Base-by-base conservation (phyloP, 1,140 invertebrate species). In the Zaprionus kolodkinae region DNA sequence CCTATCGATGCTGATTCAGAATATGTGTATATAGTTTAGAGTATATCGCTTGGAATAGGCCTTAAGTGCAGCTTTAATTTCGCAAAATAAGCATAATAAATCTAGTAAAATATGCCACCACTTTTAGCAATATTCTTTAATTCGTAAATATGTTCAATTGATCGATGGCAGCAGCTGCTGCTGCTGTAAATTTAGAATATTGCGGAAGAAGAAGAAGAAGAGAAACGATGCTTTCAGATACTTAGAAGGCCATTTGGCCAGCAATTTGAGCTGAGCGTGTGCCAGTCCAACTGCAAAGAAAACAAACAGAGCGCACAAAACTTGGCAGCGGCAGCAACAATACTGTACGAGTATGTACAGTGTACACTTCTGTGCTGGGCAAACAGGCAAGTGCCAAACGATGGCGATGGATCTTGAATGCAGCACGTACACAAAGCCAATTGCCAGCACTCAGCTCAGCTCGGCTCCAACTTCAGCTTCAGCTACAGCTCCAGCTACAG, bases 261-360 rank as follows among this genome's bases (percentile, higher is more conserved):
- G 57, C 60, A 70, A 75, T 70, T 70, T 43, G 68, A 38, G 55
- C 43, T 56, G 50, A 59, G 56, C 61, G 68, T 71, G 68, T 75
- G 64, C 65, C 55, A 13, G 38, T 27, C 30, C 30, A 11, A 62
- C 35, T 63, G 55, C 66, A 70, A 70, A 74, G 68, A 63, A 74
- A 67, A 79, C 75, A 87, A 87, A 82, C 79, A 86, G 75, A 57
- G 40, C 45, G 67, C 52, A 45, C 33, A 78, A 76, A 79, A 86
- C 52, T 86, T 86, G 82, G 82, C 82, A 78, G 21, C 43, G 55
- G 36, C 72, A 48, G 21, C 72, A 48, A 62, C 66, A 74, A 62
- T 72, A 45, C 48, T 57, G 12, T 67, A n/a, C n/a, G n/a, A n/a
- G n/a, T n/a, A n/a, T n/a, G n/a, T n/a, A n/a, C n/a, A n/a, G n/a